Evolutionary conservation across 2,797 vertebrate genomes (phyloP), one percentile per base, ranked within the genome.

Genomic region (Anas acuta): DNA sequence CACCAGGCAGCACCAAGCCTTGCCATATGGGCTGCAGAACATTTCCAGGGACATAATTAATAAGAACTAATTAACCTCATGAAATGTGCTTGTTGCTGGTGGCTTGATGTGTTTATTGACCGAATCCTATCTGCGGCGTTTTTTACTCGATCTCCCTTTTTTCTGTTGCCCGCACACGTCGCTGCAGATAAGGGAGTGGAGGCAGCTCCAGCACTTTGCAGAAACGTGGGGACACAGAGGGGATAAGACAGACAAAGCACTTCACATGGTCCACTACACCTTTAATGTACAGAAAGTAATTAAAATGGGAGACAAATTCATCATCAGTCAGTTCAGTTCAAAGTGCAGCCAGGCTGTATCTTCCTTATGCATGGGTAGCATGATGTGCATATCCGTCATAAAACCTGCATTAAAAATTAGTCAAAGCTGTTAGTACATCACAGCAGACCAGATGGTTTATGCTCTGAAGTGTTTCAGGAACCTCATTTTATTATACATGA

Each of bases 401-500:
- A 96, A 95, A 85, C 95, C 92, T n/a, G 96, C 95, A 83, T 93
- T 95, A 93, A 83, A 92, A 96, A 95, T 95, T 65, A 96, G 96
- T 76, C 74, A 43, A 41, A 83, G 97, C 97, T 81, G 91, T 94
- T 91, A 91, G 97, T 80, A 95, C 89, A 87, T 92, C 75, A 12
- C 70, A 45, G 96, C 86, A 35, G 92, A 96, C 64, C 97, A 97
- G 97, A 97, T 97, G 97, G 96, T 70, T 84, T 41, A 35, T 80
- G 83, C 95, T 95, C 83, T 28, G 84, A 86, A 96, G 96, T 91
- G 95, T 92, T 95, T 87, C 80, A n/a, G 92, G 94, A 96, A 89
- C 79, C 93, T 95, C 95, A 79, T 91, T 92, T 79, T 37, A 80
- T 96, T 83, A 65, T 84, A 90, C 80, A 85, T 71, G 93, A 81